A percentile compares a stretch with the other conserved stretches of the same genome.
Conservation (phyloP, 2,113 vertebrate genomes). For the Danionella cerebrum region DNA sequence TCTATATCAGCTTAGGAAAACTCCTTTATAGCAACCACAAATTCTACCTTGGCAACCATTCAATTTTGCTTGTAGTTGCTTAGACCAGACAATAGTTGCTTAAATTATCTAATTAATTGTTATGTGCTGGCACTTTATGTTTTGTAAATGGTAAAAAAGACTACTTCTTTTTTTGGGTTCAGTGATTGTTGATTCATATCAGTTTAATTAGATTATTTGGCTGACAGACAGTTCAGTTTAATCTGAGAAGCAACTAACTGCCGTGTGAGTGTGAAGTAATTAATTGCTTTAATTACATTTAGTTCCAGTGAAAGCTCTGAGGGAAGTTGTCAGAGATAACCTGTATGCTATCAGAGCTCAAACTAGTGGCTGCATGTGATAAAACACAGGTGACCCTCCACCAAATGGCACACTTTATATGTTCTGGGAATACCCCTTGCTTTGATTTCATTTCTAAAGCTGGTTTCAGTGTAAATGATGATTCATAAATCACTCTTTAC, state of each 20-base stretch:
- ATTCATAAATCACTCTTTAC: too few species aligned
- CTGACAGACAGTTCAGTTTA: conserved; percentile 25
- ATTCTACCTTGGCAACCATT: too few species aligned
- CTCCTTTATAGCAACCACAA: too few species aligned
- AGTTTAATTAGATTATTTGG: conserved; percentile 33
- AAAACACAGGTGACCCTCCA: neutral
- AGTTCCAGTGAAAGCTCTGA: conserved; percentile 14
- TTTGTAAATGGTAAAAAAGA: neutral
- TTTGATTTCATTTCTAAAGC: too few species aligned
- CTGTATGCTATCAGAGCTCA: neutral
- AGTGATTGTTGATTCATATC: conserved; percentile 26
- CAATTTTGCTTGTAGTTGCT: too few species aligned
- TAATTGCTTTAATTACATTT: conserved; percentile 35
- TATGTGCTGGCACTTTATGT: too few species aligned
- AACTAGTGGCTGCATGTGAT: neutral
- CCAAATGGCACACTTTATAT: too few species aligned
- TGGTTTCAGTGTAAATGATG: too few species aligned
- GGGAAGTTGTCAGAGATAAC: conserved; percentile 28
- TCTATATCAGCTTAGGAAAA: too few species aligned
- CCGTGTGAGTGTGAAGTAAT: conserved; percentile 13
- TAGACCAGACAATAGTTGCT: too few species aligned
- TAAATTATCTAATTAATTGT: too few species aligned
- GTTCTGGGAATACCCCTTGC: too few species aligned
- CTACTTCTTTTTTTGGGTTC: conserved; percentile 7
- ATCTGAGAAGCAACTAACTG: conserved; percentile 7